A percentile compares a stretch with the other conserved stretches of the same genome.
phyloP scores from a whole-genome alignment of 2,888 invertebrate genomes.

The Julus scandinavius region DNA sequence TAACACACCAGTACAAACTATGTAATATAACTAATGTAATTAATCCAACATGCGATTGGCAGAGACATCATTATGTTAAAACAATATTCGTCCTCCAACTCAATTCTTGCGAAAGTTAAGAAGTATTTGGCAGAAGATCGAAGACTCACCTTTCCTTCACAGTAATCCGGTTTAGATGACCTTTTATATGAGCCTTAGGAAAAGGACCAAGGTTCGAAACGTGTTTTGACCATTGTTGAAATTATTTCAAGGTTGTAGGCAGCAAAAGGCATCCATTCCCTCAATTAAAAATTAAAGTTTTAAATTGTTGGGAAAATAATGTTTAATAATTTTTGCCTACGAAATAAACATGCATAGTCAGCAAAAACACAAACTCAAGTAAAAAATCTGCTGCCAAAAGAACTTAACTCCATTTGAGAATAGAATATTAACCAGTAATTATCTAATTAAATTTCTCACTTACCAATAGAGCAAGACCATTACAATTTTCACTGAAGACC shows the following conservation, averaged over 20 bases:
- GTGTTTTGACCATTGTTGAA: background rate
- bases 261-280: no score
- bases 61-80: background rate
- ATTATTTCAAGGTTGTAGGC: background rate
- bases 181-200: background rate
- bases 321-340: no score
- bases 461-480: no score
- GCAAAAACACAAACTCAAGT: no score
- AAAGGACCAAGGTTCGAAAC: background rate
- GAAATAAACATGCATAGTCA: no score
- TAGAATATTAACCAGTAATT: no score
- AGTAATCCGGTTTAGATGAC: background rate
- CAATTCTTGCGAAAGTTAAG: background rate
- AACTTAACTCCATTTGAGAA: no score
- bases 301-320: no score
- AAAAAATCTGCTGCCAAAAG: no score
- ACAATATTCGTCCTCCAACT: background rate
- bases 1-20: background rate
- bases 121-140: background rate
- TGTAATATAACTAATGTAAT: background rate
- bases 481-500: background rate
- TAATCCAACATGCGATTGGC: background rate
- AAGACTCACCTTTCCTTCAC: background rate
- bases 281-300: no score
- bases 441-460: no score